These are phyloP conservation scores for Catharus ustulatus DNA, from an alignment of 2,797 vertebrate genomes.

Conservation along the genomic window DNA sequence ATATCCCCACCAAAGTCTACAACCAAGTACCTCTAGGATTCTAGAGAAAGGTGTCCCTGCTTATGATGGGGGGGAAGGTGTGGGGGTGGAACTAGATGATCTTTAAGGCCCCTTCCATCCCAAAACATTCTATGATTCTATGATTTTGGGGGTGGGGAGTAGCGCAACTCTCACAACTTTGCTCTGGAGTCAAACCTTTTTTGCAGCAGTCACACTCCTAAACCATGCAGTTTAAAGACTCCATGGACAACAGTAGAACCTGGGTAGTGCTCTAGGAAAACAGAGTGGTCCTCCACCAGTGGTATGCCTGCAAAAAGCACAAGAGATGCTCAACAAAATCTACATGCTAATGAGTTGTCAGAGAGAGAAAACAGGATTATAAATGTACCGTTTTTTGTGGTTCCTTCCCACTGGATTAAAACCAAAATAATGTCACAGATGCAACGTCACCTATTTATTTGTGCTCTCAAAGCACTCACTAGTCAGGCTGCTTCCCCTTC, in stretches of 20 bases:
- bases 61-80: not conserved
- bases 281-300: not conserved
- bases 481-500: not conserved
- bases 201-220: not conserved
- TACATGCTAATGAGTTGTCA: not conserved
- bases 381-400: not conserved
- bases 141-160: not conserved
- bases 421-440: not conserved
- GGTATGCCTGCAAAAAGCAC: not conserved
- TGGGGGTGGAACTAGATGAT: not conserved
- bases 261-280: not conserved
- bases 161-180: not conserved
- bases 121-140: not conserved
- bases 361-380: not conserved
- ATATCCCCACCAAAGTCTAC: not conserved
- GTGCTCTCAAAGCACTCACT: conserved; percentile 2
- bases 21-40: not conserved
- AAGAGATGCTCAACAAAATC: not conserved
- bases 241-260: not conserved
- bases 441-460: conserved; percentile 13
- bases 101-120: not conserved
- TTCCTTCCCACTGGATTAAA: not conserved
- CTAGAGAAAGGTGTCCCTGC: not conserved
- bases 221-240: not conserved
- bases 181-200: not conserved